Evolutionary conservation across 2,113 vertebrate species (phyloP).

Genomic region (Turdus rufiventris): DNA sequence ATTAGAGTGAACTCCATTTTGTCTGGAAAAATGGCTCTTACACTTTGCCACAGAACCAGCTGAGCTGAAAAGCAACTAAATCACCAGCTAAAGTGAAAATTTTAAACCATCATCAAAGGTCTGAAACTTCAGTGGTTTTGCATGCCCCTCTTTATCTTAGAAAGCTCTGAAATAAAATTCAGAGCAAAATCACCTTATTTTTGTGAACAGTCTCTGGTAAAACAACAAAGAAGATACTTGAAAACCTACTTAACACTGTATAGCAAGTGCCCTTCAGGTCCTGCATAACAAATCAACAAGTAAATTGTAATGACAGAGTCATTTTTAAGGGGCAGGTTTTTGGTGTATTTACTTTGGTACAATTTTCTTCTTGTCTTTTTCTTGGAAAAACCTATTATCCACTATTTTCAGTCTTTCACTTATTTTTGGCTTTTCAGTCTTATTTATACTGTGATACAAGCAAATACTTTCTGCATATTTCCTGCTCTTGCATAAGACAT

Average conservation of each 20-base stretch:
- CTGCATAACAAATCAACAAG: slow-evolving; percentile 44
- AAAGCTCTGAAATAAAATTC: neutral
- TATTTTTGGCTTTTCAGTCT: neutral
- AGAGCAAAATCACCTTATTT: neutral
- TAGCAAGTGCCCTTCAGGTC: slow-evolving; percentile 43
- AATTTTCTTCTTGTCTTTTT: slow-evolving; percentile 50
- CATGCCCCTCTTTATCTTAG: neutral
- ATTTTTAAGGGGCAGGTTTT: slow-evolving; percentile 75
- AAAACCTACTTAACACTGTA: neutral
- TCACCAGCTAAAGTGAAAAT: neutral
- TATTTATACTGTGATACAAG: neutral
- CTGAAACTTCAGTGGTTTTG: neutral
- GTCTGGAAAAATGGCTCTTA: neutral
- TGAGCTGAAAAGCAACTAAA: neutral
- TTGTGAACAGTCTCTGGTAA: slow-evolving; percentile 43
- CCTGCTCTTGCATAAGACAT: neutral
- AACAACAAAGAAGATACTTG: neutral
- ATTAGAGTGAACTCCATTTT: neutral
- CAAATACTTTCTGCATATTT: neutral
- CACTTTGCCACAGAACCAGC: neutral
- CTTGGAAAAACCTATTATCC: slow-evolving; percentile 19
- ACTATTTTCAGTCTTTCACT: neutral
- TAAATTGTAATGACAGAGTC: slow-evolving; percentile 62
- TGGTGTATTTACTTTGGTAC: slow-evolving; percentile 63
- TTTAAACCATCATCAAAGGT: neutral